Base-by-base conservation (phyloP, 1,140 invertebrate genomes). In the Belonocnema kinseyi region DNA sequence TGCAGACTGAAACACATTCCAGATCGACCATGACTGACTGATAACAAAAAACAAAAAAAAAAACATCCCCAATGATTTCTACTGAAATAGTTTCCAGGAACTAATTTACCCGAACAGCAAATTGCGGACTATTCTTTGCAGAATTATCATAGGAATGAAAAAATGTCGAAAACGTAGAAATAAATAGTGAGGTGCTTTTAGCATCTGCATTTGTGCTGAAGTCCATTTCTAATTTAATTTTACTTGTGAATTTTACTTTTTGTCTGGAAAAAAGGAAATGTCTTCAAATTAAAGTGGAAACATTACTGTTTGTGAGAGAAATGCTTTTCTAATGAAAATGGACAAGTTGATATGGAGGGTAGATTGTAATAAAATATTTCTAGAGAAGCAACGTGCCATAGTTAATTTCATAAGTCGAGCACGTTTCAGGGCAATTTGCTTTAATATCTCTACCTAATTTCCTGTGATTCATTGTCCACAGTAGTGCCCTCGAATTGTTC, bases 391-490 rank as follows among this genome's bases (percentile, higher is more conserved):
- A 26, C 33, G 26, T 66, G 58, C 21, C 16, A 66, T 66, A 66
- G 21, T 33, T 66, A 66, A 66, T 66, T 66, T 66, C 58, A 17
- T 54, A 19, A 54, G 53, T 54, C 53, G 58, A 33, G 58, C 58
- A 16, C 58, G 21, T 66, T 66, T 66, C 58, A 66, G 16, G 58
- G 58, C 26, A 66, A 66, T 66, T 66, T 40, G 13, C 58, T 66
- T 66, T 66, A 66, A 66, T 66, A 66, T 66, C 58, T 66, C 58
- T 33, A 66, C 58, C 58, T 66, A 66, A 66, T 66, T 66, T 66
- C 58, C 58, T 66, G 58, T 33, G 33, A 66, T 66, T 66, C 33
- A 66, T 66, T 66, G 58, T 66, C 58, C 21, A 66, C 58, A 16
- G 58, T 40, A 16, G 58, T 40, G 58, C 58, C 26, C 58, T 66